Base-by-base conservation (phyloP, 2,888 invertebrate genomes). In the Brenthis hecate region DNA sequence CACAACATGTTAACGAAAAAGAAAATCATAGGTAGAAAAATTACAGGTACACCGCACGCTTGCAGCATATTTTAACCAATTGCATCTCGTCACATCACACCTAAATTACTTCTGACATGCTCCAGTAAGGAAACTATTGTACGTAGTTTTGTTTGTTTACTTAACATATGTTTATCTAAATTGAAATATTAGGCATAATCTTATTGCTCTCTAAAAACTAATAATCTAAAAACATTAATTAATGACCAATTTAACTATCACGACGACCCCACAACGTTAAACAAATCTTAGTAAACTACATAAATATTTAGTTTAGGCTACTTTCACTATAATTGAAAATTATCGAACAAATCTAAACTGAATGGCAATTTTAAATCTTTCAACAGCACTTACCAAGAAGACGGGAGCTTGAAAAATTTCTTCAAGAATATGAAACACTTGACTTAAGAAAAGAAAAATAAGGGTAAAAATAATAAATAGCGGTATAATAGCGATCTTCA, bases 401-500 rank as follows among this genome's bases (percentile, higher is more conserved):
- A 55, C 53, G 51, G 47, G 53, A 56, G 63, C 66, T 69, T 69
- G 56, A 81, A 81, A 70, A 65, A 66, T 64, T 65, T 63, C 66
- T 60, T 82, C 77, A 81, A 82, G 81, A 85, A 86, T 82, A 84
- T 86, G 84, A 86, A 85, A 84, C 82, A 85, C 86, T 87, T 87
- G 86, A 87, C 89, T 87, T 87, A 83, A 81, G 81, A 83, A 84
- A 85, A 86, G 85, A 85, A 89, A 88, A 90, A 86, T 86, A 81
- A 81, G 84, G 80, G 83, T 82, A 80, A 82, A 88, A 91, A 90
- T 91, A 90, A 92, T 90, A 91, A 92, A 92, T 91, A 87, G 89
- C 86, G 83, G 89, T 86, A 87, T 91, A 91, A 92, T 89, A 85
- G 88, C 87, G 89, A 91, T 90, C 88, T 92, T 86, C 88, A 89